Conservation (phyloP, 1,140 invertebrate species). For the Tribolium castaneum region DNA sequence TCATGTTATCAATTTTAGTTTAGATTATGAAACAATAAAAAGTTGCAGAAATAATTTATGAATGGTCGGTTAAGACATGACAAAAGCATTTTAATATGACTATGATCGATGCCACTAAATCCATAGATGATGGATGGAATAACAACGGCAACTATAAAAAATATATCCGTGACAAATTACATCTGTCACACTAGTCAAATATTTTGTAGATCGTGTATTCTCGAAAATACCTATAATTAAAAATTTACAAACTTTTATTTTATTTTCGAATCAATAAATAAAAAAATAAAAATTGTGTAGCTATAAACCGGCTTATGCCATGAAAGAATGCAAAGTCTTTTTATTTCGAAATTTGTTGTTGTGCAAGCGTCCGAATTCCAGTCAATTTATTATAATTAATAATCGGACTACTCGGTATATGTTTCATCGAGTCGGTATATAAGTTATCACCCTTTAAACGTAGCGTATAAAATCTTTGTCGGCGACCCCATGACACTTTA, state of each 20-base stretch:
- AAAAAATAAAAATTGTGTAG: background rate
- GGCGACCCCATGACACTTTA: slow-evolving; percentile 47
- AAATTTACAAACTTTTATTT: background rate
- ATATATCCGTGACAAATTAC: background rate
- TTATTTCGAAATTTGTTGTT: slow-evolving; percentile 2
- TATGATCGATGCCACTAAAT: slow-evolving; percentile 14
- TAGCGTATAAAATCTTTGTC: slow-evolving; percentile 50
- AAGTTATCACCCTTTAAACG: slow-evolving; percentile 47
- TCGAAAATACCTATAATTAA: background rate
- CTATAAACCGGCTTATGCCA: background rate
- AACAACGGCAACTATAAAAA: background rate
- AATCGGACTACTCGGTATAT: slow-evolving; percentile 39
- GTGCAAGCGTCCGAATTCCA: slow-evolving; percentile 28
- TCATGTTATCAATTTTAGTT: no score
- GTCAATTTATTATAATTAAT: slow-evolving; percentile 44
- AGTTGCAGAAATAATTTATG: no score
- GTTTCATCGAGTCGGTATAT: slow-evolving; percentile 32
- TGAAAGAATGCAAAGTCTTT: background rate
- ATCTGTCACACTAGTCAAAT: background rate
- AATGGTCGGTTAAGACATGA: background rate
- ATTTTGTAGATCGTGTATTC: background rate
- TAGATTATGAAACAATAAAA: no score
- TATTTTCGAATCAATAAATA: background rate
- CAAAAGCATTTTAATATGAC: slow-evolving; percentile 11
- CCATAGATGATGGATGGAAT: slow-evolving; percentile 10